Conservation (phyloP, 2,113 vertebrate genomes). For the Chaetura pelagica region DNA sequence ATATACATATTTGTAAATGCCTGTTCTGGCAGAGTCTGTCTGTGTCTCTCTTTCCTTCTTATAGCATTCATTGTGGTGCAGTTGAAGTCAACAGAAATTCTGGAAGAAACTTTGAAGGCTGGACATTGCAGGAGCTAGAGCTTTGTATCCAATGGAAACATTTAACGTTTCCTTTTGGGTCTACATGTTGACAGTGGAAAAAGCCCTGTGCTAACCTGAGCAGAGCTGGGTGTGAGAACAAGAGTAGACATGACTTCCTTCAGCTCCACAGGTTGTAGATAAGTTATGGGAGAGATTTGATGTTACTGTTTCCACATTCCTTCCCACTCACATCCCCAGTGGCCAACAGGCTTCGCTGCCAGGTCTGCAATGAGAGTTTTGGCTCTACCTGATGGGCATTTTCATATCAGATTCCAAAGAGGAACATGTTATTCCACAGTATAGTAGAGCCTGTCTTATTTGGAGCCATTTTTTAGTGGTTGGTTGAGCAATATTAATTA, state of each 20-base stretch:
- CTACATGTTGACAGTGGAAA: not conserved
- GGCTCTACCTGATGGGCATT: not conserved
- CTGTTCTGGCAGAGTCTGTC: not conserved
- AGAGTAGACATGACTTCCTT: not conserved
- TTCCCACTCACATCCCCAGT: not conserved
- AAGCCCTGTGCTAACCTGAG: not conserved
- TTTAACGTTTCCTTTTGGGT: not conserved
- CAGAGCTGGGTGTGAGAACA: not conserved
- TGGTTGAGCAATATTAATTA: not conserved
- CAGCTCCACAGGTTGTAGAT: not conserved
- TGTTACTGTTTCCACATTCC: not conserved
- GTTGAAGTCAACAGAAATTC: not conserved
- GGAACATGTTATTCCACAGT: not conserved
- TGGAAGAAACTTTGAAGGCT: not conserved
- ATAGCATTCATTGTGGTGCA: fast-evolving
- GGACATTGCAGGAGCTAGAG: not conserved
- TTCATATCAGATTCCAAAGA: not conserved
- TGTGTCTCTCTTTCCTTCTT: not conserved
- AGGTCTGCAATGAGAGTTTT: not conserved
- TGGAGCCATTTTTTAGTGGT: not conserved
- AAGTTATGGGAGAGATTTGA: not conserved
- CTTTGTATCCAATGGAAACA: not conserved
- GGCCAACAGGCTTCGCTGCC: not conserved
- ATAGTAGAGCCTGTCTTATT: not conserved
- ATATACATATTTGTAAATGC: fast-evolving